Percentiles rank a stretch among this genome's conserved stretches.
Conservation (phyloP, 2,113 vertebrate species). For the Indicator indicator region DNA sequence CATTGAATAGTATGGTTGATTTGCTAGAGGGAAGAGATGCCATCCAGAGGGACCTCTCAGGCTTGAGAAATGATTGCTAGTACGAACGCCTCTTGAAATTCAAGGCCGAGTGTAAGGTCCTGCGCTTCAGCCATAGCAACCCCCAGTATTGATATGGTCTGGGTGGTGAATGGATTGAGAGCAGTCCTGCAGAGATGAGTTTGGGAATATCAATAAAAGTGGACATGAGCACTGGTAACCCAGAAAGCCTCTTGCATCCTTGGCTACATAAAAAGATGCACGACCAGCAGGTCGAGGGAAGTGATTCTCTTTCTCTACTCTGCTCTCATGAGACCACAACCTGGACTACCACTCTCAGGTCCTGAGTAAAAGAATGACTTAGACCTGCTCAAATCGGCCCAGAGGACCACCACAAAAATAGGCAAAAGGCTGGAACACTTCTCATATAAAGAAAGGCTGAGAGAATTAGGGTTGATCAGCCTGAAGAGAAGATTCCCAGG, state of each 20-base stretch:
- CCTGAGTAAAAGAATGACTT: too few species aligned
- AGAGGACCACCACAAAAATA: too few species aligned
- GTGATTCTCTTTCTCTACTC: not conserved
- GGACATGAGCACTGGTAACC: not conserved
- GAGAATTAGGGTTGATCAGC: not conserved
- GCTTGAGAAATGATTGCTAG: not conserved
- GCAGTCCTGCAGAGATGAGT: not conserved
- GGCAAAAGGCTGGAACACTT: too few species aligned
- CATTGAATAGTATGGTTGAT: not conserved
- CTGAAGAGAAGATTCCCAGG: not conserved
- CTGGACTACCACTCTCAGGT: too few species aligned
- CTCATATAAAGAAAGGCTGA: not conserved
- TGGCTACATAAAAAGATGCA: not conserved
- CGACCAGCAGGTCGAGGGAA: not conserved
- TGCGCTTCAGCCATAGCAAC: not conserved
- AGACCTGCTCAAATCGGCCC: too few species aligned
- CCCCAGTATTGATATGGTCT: not conserved
- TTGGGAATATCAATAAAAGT: not conserved
- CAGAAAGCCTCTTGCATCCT: not conserved
- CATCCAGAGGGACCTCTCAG: not conserved
- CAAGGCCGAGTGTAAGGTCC: not conserved
- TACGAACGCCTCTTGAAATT: not conserved
- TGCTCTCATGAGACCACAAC: too few species aligned
- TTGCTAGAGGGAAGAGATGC: not conserved
- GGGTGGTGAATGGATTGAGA: not conserved